phyloP scores from a whole-genome alignment of 2,888 invertebrate species.

The Norana najaformis region DNA sequence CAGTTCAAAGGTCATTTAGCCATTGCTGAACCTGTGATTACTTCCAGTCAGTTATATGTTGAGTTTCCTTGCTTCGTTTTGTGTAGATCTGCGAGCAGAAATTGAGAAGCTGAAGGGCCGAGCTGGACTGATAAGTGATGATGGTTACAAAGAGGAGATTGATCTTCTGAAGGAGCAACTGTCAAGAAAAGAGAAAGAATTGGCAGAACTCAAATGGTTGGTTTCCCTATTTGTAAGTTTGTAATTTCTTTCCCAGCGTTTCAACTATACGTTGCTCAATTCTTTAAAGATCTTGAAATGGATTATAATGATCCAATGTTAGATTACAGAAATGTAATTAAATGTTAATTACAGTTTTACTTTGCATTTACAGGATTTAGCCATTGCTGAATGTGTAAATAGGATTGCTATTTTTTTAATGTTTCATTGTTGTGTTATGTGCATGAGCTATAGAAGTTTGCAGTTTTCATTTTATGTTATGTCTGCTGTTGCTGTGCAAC shows the following conservation, averaged over 20 bases:
- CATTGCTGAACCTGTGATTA: no score
- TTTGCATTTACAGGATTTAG: background rate
- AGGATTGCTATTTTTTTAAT: background rate
- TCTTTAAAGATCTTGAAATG: no score
- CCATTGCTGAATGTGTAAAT: no score
- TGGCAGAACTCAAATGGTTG: slow-evolving; percentile 67
- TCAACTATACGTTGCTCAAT: no score
- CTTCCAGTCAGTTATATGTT: background rate
- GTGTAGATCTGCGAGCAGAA: slow-evolving; percentile 71
- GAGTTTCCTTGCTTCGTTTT: background rate
- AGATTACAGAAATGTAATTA: no score
- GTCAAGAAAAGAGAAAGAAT: slow-evolving; percentile 69
- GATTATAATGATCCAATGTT: no score
- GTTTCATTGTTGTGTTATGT: background rate
- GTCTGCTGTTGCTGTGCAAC: background rate
- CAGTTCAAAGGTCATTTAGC: background rate
- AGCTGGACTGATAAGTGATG: slow-evolving; percentile 41
- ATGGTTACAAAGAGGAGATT: slow-evolving; percentile 65
- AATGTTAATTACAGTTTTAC: background rate
- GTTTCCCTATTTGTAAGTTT: background rate
- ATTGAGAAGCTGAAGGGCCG: slow-evolving; percentile 70
- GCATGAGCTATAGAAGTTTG: background rate
- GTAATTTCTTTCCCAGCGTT: background rate
- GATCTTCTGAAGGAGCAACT: slow-evolving; percentile 69
- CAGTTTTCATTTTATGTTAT: background rate